phyloP scores from a whole-genome alignment of 2,113 vertebrate species.

The Pachycephala philippinensis region DNA sequence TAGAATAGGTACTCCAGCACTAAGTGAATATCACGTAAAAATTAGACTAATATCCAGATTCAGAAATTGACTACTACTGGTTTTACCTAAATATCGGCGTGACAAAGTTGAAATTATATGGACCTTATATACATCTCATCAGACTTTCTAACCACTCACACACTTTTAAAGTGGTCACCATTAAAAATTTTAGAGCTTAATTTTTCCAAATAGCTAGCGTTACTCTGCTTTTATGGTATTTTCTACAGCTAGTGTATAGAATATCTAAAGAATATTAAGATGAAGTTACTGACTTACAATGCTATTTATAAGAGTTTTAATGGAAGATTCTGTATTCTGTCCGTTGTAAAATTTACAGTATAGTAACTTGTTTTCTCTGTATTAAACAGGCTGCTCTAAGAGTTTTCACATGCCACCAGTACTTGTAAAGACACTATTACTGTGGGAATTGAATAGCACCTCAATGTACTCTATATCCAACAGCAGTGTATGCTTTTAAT shows the following conservation, averaged over 20 bases:
- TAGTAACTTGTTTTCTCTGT: not conserved
- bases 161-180: not conserved
- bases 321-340: not conserved
- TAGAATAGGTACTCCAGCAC: not conserved
- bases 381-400: not conserved
- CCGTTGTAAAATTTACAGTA: not conserved
- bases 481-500: constrained; percentile 12
- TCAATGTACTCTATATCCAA: not conserved
- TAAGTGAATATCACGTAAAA: not conserved
- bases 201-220: not conserved
- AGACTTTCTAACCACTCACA: not conserved
- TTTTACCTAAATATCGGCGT: not conserved
- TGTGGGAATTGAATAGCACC: not conserved
- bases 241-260: not conserved
- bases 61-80: not conserved
- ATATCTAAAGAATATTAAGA: not conserved
- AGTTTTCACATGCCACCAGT: not conserved
- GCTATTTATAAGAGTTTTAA: not conserved
- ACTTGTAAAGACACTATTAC: not conserved
- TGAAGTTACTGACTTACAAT: not conserved
- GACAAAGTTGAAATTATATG: not conserved
- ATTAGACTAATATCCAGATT: not conserved
- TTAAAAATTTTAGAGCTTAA: not conserved
- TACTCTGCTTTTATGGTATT: not conserved
- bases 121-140: not conserved